Evolutionary conservation across 2,888 invertebrate species (phyloP).

Genomic region (Strigamia crassipes): DNA sequence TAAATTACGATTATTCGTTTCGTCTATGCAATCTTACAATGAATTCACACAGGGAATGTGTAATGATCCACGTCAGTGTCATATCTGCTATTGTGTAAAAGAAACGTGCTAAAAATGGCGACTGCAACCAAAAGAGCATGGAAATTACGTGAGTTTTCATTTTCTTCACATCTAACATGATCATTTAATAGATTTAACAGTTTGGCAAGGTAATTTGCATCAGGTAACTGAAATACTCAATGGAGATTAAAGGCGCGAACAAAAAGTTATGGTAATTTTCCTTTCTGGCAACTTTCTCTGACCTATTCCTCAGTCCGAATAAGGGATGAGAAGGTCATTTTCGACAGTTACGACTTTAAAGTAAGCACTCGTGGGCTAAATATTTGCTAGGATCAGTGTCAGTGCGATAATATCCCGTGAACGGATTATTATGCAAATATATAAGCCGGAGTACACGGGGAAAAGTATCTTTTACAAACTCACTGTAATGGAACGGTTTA

Average conservation of each 20-base stretch:
- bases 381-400: not conserved
- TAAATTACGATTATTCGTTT: not conserved
- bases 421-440: too few species aligned
- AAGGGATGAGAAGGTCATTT: not conserved
- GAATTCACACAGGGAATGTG: not conserved
- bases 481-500: not conserved
- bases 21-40: not conserved
- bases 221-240: not conserved
- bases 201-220: not conserved
- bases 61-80: not conserved
- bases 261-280: not conserved
- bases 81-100: not conserved
- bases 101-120: slow-evolving; percentile 44
- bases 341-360: not conserved
- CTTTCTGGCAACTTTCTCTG: slow-evolving; percentile 45
- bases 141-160: slow-evolving; percentile 75
- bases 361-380: not conserved
- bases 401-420: not conserved
- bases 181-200: not conserved
- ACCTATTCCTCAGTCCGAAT: not conserved
- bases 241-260: not conserved
- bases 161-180: not conserved
- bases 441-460: too few species aligned
- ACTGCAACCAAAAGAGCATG: slow-evolving; percentile 70
- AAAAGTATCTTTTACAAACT: too few species aligned